Base-by-base conservation (phyloP, 2,113 vertebrate species). In the Eptesicus fuscus region DNA sequence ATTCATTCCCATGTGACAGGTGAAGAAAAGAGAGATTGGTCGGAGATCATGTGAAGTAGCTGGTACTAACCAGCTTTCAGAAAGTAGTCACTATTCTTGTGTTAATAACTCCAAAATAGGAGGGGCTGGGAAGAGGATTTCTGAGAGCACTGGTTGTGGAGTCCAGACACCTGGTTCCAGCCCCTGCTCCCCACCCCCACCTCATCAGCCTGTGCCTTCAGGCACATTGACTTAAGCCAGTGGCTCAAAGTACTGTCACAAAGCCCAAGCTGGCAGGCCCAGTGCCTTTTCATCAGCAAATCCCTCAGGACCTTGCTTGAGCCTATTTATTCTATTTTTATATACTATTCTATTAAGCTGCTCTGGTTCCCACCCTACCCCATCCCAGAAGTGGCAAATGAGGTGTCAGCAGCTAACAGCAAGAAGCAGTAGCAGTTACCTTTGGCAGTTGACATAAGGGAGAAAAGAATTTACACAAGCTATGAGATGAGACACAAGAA, bases 311-410 rank as follows among this genome's bases (percentile, higher is more conserved):
- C 35, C 69, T 77, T 2, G 9, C 20, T 17, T 0, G 0, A 16
- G 59, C 28, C 4, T 9, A 0, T n/a, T n/a, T n/a, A 11, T 23
- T 32, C 42, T 42, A 0, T 18, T 25, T n/a, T 44, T 7, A 20
- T 1, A 4, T 18, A 14, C 18, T 17, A 5, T 65, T 71, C 61
- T 47, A 35, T n/a, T 10, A 79, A 35, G 65, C 56, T 12, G 2
- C 2, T 28, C 51, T 13, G 13, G 51, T 14, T 51, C 53, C 86
- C 25, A 10, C 16, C 70, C 40, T 5, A 7, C 56, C 37, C 14
- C n/a, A 14, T 40, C 59, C 14, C 37, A 0, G 42, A 44, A 17
- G 42, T 73, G 65, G 17, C 84, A 47, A 7, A 30, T 44, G 9
- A 53, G 42, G 51, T 32, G 9, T 22, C 25, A 13, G 32, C 23